phyloP scores from a whole-genome alignment of 2,113 vertebrate species.

The Tauraco erythrolophus region DNA sequence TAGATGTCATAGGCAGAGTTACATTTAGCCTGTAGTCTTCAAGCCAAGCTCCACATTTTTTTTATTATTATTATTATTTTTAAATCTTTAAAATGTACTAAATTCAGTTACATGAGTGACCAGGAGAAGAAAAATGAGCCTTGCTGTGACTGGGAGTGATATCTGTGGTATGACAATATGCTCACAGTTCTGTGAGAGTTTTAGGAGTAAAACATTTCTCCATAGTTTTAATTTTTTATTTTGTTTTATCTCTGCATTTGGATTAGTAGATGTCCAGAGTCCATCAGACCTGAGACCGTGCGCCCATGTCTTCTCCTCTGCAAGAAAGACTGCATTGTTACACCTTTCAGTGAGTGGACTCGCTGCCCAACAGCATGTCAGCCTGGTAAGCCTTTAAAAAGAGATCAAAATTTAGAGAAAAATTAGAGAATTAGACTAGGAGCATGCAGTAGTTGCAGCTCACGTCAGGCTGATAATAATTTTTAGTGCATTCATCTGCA shows the following conservation, averaged over 20 bases:
- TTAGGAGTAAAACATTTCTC: neutral
- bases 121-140: neutral
- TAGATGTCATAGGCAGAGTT: neutral
- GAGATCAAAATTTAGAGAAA: neutral
- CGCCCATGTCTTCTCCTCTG: constrained; percentile 88
- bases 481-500: neutral
- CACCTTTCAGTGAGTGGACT: constrained; percentile 95
- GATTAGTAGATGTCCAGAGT: constrained; percentile 88
- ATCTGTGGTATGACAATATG: neutral
- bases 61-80: neutral
- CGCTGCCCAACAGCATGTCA: constrained; percentile 84
- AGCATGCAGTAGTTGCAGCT: fast-evolving
- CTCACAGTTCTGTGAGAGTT: neutral
- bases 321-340: constrained; percentile 90
- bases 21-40: neutral
- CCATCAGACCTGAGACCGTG: constrained; percentile 79
- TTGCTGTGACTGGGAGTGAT: neutral
- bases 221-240: neutral
- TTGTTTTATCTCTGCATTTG: neutral
- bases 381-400: constrained; percentile 78
- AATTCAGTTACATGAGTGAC: neutral
- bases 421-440: neutral
- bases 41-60: neutral
- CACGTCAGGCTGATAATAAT: neutral
- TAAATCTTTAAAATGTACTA: neutral